Base-by-base conservation (phyloP, 2,113 vertebrate genomes). In the Chiloscyllium plagiosum region DNA sequence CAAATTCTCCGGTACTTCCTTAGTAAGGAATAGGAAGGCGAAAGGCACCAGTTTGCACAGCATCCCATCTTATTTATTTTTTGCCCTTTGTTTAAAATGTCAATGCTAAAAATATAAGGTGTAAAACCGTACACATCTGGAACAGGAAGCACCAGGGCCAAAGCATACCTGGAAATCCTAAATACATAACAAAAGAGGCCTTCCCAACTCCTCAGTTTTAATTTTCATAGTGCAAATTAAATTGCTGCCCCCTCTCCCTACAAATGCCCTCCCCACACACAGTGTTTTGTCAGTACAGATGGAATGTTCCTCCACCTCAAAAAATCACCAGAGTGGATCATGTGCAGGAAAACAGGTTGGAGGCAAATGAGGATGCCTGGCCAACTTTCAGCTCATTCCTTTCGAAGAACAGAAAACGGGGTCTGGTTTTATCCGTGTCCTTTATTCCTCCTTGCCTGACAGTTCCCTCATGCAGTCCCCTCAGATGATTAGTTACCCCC, bases 261-360 rank as follows among this genome's bases (percentile, higher is more conserved):
- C 76, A 2, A 33, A 42, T 4, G 7, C 72, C 10, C 72, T 2
- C 72, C 12, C 72, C 61, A 22, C 89, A 93, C 33, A 66, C 1
- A 93, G 17, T 42, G 33, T 42, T 93, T 93, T 93, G 89, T 66
- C 89, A 93, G 89, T n/a, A 24, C 89, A 93, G 89, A 93, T 68
- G 89, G 89, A 93, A 61, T 37, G 7, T n/a, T n/a, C 66, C 89
- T 33, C 89, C 89, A 68, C n/a, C 61, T 47, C 42, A 19, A 61
- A 90, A 29, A 61, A 1, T 61, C 24, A 61, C 4, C 52, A 6
- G 33, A 66, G 33, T 37, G 61, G 33, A 93, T 37, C 61, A 15
- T 20, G 26, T 15, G 3, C 26, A 61, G 10, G 56, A 93, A 66
- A 66, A 42, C 20, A 19, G n/a, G 61, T n/a, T 2, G 19, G 4